phyloP scores from a whole-genome alignment of 1,140 invertebrate genomes.

The Sinonovacula constricta region DNA sequence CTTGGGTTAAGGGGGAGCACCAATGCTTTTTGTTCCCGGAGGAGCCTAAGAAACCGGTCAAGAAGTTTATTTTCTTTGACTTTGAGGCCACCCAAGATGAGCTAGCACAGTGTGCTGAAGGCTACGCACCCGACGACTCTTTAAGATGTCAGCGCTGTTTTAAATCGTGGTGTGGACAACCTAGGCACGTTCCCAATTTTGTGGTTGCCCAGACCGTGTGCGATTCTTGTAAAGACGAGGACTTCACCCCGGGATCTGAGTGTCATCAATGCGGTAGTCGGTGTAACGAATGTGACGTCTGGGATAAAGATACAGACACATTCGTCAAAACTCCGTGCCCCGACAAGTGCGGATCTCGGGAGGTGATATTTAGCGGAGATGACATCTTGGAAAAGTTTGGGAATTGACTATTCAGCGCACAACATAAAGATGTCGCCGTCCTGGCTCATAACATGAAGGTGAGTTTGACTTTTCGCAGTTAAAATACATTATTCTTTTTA shows the following conservation, averaged over 20 bases:
- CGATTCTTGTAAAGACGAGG: neutral
- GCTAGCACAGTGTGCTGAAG: neutral
- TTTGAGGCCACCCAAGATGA: neutral
- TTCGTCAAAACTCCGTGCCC: neutral
- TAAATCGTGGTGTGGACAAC: neutral
- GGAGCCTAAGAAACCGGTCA: neutral
- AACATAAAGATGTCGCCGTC: neutral
- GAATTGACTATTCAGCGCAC: neutral
- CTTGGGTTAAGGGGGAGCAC: neutral
- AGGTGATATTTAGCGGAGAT: neutral
- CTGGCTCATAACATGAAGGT: neutral
- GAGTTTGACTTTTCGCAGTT: too few relatives aligned
- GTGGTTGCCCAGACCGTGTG: neutral
- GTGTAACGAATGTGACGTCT: neutral
- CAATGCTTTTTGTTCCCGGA: neutral
- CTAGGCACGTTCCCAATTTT: neutral
- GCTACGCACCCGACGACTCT: neutral
- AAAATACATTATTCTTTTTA: neutral
- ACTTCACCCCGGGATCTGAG: neutral
- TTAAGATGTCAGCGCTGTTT: neutral
- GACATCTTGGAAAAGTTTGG: neutral
- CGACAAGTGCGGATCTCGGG: neutral
- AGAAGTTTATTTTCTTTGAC: neutral
- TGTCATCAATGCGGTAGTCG: neutral
- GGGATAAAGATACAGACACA: neutral